phyloP scores from a whole-genome alignment of 2,113 vertebrate species.

The Alethe castanea region DNA sequence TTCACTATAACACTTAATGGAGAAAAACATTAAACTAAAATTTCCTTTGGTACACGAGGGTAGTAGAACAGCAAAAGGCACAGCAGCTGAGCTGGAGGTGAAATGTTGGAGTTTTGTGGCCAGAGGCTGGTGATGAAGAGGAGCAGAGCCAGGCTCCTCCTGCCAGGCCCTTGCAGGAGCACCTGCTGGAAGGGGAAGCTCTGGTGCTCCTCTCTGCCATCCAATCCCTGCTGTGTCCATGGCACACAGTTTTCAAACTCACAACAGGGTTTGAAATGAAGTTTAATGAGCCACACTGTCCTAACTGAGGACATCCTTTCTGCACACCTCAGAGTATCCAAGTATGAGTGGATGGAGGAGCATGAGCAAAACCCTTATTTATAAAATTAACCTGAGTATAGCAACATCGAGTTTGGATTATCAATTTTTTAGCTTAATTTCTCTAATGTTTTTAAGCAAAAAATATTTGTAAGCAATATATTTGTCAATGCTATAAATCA shows the following conservation, averaged over 20 bases:
- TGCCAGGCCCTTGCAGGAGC: neutral
- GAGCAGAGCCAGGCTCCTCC: neutral
- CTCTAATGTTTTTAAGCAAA: neutral
- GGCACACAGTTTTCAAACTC: neutral
- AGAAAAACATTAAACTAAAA: neutral
- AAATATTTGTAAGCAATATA: neutral
- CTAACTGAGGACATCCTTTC: neutral
- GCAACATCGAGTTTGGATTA: neutral
- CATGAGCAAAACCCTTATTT: neutral
- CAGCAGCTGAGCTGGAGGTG: neutral
- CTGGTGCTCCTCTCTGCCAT: neutral
- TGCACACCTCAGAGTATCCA: neutral
- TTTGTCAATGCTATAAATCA: neutral
- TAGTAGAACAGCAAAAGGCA: neutral
- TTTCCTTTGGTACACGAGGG: neutral
- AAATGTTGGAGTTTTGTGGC: neutral
- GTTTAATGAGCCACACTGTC: neutral
- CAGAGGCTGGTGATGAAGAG: neutral
- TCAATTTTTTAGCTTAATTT: neutral
- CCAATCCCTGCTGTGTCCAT: neutral
- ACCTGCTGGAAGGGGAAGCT: neutral
- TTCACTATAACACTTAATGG: neutral
- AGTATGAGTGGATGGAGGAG: rapidly evolving
- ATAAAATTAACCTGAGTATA: neutral
- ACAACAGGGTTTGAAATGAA: neutral